Percentiles rank a stretch among this genome's conserved stretches.
Conservation (phyloP, 2,113 vertebrate species). For the Otis tarda region DNA sequence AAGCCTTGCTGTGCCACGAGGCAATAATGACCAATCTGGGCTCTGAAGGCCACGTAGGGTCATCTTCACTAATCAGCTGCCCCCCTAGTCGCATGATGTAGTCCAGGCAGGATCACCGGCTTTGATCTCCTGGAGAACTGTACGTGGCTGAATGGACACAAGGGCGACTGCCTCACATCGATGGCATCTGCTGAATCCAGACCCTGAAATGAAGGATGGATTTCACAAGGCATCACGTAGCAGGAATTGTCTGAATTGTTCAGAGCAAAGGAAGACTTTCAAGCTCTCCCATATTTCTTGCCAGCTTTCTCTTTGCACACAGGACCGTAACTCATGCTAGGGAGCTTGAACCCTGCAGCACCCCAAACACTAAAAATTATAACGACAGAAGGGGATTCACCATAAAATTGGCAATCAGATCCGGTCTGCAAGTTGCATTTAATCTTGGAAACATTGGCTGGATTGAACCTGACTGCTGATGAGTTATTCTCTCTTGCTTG, state of each 20-base stretch:
- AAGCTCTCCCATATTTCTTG: neutral
- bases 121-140: neutral
- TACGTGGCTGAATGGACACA: neutral
- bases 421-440: neutral
- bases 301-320: neutral
- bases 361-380: neutral
- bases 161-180: rapidly evolving
- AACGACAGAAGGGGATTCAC: neutral
- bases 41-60: neutral
- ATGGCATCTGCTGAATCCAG: neutral
- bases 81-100: rapidly evolving
- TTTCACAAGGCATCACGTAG: neutral
- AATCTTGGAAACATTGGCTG: neutral
- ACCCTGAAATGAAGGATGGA: neutral
- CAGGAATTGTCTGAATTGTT: neutral
- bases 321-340: neutral
- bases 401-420: neutral
- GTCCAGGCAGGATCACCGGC: neutral
- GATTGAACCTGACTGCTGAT: constrained; percentile 22
- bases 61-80: neutral
- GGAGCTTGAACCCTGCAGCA: neutral
- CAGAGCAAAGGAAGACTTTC: neutral
- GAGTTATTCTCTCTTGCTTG: constrained; percentile 46
- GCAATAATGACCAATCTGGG: neutral
- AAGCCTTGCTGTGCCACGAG: neutral